Conservation (phyloP, 2,888 invertebrate genomes). For the Meteorus colon region DNA sequence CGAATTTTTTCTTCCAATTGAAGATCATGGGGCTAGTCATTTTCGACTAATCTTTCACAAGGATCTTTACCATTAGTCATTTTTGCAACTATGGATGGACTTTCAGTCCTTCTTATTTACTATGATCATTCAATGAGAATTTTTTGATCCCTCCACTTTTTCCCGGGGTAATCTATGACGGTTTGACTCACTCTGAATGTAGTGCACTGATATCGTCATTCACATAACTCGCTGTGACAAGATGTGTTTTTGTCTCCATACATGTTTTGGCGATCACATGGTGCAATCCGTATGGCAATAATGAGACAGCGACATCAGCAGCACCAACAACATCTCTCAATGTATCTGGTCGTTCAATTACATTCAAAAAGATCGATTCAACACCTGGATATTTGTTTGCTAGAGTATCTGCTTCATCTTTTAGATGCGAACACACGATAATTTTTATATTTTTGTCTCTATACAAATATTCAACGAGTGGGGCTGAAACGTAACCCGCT, state of each 20-base stretch:
- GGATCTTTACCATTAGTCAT: too few relatives aligned
- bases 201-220: conserved; percentile 87
- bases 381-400: conserved; percentile 86
- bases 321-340: conserved; percentile 82
- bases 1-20: too few relatives aligned
- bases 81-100: too few relatives aligned
- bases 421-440: conserved; percentile 88
- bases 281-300: conserved; percentile 94
- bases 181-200: conserved; percentile 80
- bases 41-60: too few relatives aligned
- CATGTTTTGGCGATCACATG: conserved; percentile 90
- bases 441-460: conserved; percentile 87
- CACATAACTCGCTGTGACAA: conserved; percentile 98
- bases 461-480: conserved; percentile 94
- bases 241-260: conserved; percentile 88
- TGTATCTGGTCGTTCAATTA: conserved; percentile 82
- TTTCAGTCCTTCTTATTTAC: too few relatives aligned
- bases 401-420: conserved; percentile 91
- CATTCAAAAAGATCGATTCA: conserved; percentile 87
- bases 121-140: too few relatives aligned
- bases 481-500: conserved; percentile 95
- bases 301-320: conserved; percentile 87
- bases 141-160: too few relatives aligned
- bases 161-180: neutral
- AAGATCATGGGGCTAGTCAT: too few relatives aligned